These are phyloP conservation scores for Sphaerolaimus hirsutus DNA, from an alignment of 2,888 invertebrate genomes.

Conservation along the genomic window DNA sequence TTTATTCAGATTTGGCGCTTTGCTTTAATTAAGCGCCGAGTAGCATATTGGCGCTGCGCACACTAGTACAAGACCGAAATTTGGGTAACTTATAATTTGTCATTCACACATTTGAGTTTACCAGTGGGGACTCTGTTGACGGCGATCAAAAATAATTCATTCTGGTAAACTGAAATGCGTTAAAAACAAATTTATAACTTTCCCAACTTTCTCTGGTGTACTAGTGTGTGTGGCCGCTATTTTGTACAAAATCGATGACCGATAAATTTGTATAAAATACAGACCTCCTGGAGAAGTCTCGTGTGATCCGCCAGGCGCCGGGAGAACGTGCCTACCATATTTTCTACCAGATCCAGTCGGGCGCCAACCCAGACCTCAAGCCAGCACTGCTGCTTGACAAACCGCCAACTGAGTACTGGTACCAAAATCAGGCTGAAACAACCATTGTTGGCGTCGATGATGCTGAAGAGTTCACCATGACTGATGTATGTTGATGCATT, in stretches of 20 bases:
- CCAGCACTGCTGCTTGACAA: conserved; percentile 37
- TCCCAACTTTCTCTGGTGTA: too few relatives aligned
- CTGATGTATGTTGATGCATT: conserved; percentile 36
- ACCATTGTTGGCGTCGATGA: conserved; percentile 80
- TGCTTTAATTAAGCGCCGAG: not conserved
- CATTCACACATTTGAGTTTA: too few relatives aligned
- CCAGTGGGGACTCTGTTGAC: too few relatives aligned
- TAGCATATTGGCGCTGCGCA: too few relatives aligned
- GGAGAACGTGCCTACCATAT: conserved; percentile 99
- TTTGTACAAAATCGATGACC: too few relatives aligned
- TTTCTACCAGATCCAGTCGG: conserved; percentile 99
- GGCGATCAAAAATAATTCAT: too few relatives aligned
- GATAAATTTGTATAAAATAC: conserved; percentile 16
- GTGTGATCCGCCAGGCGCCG: conserved; percentile 76
- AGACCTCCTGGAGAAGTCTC: conserved; percentile 98
- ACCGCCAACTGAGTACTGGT: conserved; percentile 70
- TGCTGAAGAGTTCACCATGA: conserved; percentile 50
- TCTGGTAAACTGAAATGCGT: too few relatives aligned
- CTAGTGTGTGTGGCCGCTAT: too few relatives aligned
- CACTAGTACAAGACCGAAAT: too few relatives aligned
- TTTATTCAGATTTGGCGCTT: too few relatives aligned
- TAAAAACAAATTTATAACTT: too few relatives aligned
- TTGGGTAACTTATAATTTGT: too few relatives aligned
- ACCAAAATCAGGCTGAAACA: conserved; percentile 74
- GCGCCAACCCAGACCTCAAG: conserved; percentile 46